A percentile compares a stretch with the other conserved stretches of the same genome.
Conservation (phyloP, 2,888 invertebrate genomes). For the Sphecodes monilicornis region DNA sequence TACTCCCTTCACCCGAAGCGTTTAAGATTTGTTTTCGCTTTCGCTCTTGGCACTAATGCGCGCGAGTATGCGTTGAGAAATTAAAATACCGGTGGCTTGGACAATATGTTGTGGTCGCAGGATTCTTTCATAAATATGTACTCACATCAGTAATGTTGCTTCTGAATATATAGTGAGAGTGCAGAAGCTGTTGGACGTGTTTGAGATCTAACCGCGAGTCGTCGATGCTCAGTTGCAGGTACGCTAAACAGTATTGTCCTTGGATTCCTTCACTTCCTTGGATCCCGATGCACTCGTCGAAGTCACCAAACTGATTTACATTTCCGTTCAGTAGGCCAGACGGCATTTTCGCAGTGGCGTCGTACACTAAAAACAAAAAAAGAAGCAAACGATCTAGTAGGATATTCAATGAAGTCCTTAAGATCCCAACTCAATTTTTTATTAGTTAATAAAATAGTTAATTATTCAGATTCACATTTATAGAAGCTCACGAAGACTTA, state of each 20-base stretch:
- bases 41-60: not conserved
- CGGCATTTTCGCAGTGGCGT: conserved; percentile 90
- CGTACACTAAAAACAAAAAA: conserved; percentile 86
- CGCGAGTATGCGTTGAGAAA: not conserved
- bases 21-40: not conserved
- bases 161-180: conserved; percentile 88
- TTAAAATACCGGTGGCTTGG: not conserved
- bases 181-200: conserved; percentile 86
- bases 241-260: conserved; percentile 89
- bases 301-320: conserved; percentile 90
- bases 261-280: conserved; percentile 84
- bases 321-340: conserved; percentile 89
- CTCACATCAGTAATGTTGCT: conserved; percentile 89
- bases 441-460: not conserved
- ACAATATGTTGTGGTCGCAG: not conserved
- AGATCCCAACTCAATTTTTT: not conserved
- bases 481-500: too few relatives aligned
- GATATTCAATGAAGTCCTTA: too few relatives aligned
- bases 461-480: not conserved
- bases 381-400: not conserved
- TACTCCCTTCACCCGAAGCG: not conserved
- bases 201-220: conserved; percentile 84
- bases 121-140: conserved; percentile 68
- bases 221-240: conserved; percentile 86
- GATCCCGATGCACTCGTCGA: conserved; percentile 87